Conservation (phyloP, 2,888 invertebrate genomes). For the Agrotis puta region DNA sequence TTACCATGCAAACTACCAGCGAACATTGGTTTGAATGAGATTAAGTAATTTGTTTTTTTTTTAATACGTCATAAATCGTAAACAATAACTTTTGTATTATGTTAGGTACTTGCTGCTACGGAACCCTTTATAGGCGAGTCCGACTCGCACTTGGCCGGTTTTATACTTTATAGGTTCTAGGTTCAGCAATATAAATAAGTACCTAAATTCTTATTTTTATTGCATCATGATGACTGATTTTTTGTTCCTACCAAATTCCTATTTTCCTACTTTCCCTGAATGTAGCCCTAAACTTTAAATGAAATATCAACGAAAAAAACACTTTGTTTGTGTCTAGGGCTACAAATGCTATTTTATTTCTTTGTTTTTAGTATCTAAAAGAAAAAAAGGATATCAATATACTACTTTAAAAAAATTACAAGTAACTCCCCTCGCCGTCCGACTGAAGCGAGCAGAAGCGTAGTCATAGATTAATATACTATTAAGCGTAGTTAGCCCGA, state of each 20-base stretch:
- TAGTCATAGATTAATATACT: no score
- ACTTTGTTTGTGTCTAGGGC: not conserved
- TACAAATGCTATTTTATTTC: constrained; percentile 17
- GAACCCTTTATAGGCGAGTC: no score
- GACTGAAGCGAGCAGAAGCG: not conserved
- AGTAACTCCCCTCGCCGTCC: not conserved
- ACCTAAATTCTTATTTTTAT: no score
- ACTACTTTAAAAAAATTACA: constrained; percentile 8
- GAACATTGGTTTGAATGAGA: no score
- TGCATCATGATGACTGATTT: not conserved
- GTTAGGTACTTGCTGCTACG: no score
- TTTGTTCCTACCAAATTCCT: not conserved
- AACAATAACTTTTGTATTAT: no score
- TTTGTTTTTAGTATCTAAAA: not conserved
- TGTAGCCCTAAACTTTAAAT: not conserved
- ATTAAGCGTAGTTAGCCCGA: constrained; percentile 3
- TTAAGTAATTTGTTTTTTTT: no score
- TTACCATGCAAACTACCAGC: no score
- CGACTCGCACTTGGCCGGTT: no score
- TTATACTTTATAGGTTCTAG: no score
- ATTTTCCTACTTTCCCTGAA: not conserved
- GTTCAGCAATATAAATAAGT: not conserved
- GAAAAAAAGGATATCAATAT: constrained; percentile 26
- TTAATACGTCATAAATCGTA: no score
- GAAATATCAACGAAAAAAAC: not conserved